Evolutionary conservation across 2,113 vertebrate genomes (phyloP).

Genomic region (Xenopus borealis): DNA sequence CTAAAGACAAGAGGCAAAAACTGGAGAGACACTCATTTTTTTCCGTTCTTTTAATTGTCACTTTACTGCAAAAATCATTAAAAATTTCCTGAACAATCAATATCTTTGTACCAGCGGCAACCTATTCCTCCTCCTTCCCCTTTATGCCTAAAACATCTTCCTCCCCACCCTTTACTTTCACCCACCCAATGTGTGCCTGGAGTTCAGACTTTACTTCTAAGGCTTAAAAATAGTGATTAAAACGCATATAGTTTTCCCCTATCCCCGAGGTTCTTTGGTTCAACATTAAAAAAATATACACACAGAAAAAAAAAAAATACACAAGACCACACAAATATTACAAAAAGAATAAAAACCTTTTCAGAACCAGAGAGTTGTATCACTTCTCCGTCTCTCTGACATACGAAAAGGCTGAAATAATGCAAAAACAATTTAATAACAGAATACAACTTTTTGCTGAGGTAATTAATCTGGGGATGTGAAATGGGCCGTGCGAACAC

Average conservation of each 20-base stretch:
- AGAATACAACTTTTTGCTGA: constrained; percentile 33
- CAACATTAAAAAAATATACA: constrained; percentile 45
- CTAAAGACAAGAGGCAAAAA: background rate
- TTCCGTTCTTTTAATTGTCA: constrained; percentile 37
- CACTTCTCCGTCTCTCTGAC: constrained; percentile 4
- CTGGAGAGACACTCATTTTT: background rate
- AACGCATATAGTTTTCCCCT: constrained; percentile 25
- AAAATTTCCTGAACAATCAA: constrained; percentile 43
- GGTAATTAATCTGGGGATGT: constrained; percentile 26
- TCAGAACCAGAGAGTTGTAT: constrained; percentile 24
- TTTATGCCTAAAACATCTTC: background rate
- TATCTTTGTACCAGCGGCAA: constrained; percentile 42
- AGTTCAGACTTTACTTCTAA: constrained; percentile 44
- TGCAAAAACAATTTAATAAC: constrained; percentile 33
- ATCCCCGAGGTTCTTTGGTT: constrained; percentile 45
- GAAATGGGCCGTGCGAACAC: constrained; percentile 11
- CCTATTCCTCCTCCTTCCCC: background rate
- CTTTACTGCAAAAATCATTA: constrained; percentile 45
- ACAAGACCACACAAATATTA: constrained; percentile 48
- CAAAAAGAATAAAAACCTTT: constrained; percentile 31
- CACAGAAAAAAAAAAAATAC: constrained; percentile 33
- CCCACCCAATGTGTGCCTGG: constrained; percentile 33
- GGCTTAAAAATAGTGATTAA: constrained; percentile 46
- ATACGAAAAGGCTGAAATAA: constrained; percentile 31
- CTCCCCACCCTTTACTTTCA: background rate